phyloP scores from a whole-genome alignment of 2,797 vertebrate genomes.

The Salmo trutta region DNA sequence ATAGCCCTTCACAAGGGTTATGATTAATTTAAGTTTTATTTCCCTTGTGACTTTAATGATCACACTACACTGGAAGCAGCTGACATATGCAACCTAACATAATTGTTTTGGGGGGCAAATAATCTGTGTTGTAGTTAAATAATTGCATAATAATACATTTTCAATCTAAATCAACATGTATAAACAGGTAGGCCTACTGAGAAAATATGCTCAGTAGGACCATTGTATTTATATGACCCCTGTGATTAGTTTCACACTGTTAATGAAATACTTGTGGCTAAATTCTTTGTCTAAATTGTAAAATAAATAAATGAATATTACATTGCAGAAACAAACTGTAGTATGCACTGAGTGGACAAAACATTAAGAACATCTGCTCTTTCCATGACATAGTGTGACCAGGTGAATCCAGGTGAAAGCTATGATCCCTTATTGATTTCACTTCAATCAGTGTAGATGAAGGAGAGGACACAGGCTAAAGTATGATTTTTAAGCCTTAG shows the following conservation, averaged over 20 bases:
- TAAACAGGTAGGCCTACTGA: neutral
- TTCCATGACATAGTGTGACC: too few species aligned
- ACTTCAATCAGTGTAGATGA: too few species aligned
- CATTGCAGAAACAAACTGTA: constrained; percentile 8
- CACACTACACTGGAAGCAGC: neutral
- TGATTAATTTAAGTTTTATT: neutral
- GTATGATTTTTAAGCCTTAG: too few species aligned
- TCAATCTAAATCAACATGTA: neutral
- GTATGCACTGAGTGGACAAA: neutral
- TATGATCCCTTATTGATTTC: too few species aligned
- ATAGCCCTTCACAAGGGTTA: neutral
- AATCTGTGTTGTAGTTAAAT: neutral
- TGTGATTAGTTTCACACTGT: too few species aligned
- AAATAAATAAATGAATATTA: constrained; percentile 4
- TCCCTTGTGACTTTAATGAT: neutral
- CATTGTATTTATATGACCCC: too few species aligned
- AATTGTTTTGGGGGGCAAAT: neutral
- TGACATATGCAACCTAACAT: neutral
- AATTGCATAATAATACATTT: neutral
- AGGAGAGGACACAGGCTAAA: too few species aligned
- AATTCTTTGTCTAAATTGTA: constrained; percentile 3
- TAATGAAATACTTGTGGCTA: neutral
- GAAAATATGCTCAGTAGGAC: neutral
- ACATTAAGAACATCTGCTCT: too few species aligned
- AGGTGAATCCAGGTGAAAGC: too few species aligned